Conservation (phyloP, 2,888 invertebrate genomes). For the Orchesellides sinensis region DNA sequence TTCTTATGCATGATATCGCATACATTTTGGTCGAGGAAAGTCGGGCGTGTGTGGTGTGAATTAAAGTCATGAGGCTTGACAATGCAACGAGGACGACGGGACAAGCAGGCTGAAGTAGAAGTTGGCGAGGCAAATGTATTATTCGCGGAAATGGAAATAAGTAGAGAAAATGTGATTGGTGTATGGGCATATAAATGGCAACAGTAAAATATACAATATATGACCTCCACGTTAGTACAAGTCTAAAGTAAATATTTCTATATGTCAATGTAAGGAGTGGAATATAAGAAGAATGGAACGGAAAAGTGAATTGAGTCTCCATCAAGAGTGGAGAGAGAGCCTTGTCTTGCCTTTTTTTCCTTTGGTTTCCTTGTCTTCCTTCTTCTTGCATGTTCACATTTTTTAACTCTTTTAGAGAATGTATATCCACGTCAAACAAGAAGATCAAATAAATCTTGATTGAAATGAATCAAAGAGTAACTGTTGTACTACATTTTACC, state of each 20-base stretch:
- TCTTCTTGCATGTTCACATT: constrained; percentile 13
- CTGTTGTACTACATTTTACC: constrained; percentile 23
- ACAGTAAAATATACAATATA: too few species aligned
- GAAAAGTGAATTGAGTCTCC: constrained; percentile 27
- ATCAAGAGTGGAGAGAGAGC: not conserved
- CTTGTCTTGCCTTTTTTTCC: not conserved
- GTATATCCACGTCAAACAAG: constrained; percentile 34
- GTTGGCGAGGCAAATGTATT: constrained; percentile 22
- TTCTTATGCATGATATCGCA: not conserved
- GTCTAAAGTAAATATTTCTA: too few species aligned
- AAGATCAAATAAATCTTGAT: constrained; percentile 41
- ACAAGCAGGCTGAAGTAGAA: constrained; percentile 35
- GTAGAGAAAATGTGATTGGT: constrained; percentile 9
- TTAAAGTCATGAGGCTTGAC: constrained; percentile 21
- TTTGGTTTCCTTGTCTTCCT: constrained; percentile 10
- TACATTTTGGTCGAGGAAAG: too few species aligned
- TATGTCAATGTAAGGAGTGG: not conserved
- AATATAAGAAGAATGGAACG: not conserved
- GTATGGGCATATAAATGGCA: not conserved
- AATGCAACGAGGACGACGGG: too few species aligned
- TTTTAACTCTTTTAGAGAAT: constrained; percentile 27
- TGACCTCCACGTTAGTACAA: too few species aligned
- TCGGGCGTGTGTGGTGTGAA: not conserved
- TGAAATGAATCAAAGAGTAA: constrained; percentile 38
- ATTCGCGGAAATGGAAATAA: constrained; percentile 35